Evolutionary conservation across 2,797 vertebrate genomes (phyloP).

Genomic region (Erithacus rubecula): DNA sequence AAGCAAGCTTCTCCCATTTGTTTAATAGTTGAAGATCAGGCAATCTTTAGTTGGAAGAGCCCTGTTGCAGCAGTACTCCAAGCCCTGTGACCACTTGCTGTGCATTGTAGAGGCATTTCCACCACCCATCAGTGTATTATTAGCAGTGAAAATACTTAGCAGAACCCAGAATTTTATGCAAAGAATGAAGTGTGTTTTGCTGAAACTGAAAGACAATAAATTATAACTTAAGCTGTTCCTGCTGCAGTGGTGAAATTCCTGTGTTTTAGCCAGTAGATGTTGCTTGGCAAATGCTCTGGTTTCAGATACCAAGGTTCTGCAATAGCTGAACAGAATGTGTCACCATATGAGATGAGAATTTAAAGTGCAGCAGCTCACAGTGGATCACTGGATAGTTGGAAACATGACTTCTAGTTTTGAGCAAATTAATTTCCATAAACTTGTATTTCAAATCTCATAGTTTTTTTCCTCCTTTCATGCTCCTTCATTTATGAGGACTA

Average conservation of each 20-base stretch:
- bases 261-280: not conserved
- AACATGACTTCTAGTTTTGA: not conserved
- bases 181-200: not conserved
- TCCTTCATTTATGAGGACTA: not conserved
- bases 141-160: not conserved
- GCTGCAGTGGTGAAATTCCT: not conserved
- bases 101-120: not conserved
- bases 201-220: not conserved
- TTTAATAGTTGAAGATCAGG: not conserved
- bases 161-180: not conserved
- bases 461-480: not conserved
- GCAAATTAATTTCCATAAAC: not conserved
- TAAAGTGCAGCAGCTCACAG: not conserved
- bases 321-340: not conserved
- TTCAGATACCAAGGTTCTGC: not conserved
- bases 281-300: not conserved
- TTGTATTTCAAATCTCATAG: not conserved
- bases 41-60: not conserved
- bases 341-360: not conserved
- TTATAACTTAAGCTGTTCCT: not conserved
- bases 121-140: not conserved
- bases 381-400: not conserved
- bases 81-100: not conserved
- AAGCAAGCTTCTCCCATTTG: not conserved
- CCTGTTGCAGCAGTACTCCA: not conserved